Evolutionary conservation across 2,113 vertebrate species (phyloP), one percentile per base, ranked within the genome.

Genomic region (Coryphaenoides rupestris): DNA sequence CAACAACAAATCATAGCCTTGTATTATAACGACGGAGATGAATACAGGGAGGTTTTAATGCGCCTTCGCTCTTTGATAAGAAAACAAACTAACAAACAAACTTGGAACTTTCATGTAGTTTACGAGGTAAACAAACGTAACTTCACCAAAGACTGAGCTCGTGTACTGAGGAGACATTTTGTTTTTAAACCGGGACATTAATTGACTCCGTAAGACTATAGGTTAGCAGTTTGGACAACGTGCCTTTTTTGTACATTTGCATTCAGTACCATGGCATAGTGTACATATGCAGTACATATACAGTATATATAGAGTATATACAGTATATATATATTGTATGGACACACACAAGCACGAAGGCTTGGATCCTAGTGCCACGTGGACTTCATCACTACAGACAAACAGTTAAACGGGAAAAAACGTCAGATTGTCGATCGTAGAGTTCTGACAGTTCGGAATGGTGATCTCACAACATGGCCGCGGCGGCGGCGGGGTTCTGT

Each of bases 181-280:
- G 89, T 92, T 93, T 89, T 93, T 90, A 91, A 90, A 91, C 89
- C 91, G 83, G 91, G 91, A 89, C 89, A 84, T 88, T 87, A 40
- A 89, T 91, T 87, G 92, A 93, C 89, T 80, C 91, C 33, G 9
- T 93, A 91, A 91, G 92, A 93, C 88, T 88, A n/a, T n/a, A 91
- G 89, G 91, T 89, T 92, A 40, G 92, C 92, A 90, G 93, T 94
- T 95, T 94, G 92, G 90, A 95, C 92, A 93, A 94, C 92, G 95
- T 99, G 95, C 95, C 95, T 98, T 97, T 95, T 97, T 95, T 94
- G 89, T 96, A 93, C 89, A 93, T 94, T 93, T 93, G 86, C 91
- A 93, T 94, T 93, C 89, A 92, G 87, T 79, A 90, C 82, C 56
- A 72, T 72, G 62, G 88, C 90, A 53, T 19, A 19, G 92, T 91